phyloP scores from a whole-genome alignment of 1,140 invertebrate genomes.

The Drosophila sechellia region DNA sequence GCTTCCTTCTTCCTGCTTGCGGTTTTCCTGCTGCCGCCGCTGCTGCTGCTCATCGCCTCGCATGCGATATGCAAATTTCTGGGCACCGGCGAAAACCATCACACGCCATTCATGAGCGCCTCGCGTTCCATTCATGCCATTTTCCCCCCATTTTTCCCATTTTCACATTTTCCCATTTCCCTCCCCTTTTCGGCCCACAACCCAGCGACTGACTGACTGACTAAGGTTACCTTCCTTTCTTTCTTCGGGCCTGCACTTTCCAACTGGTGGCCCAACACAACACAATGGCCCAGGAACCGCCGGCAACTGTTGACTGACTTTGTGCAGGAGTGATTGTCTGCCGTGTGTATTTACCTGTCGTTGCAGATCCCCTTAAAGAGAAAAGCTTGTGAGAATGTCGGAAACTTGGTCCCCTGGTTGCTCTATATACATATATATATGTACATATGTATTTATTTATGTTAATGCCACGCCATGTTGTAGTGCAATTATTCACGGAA shows the following conservation, averaged over 20 bases:
- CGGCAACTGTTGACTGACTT: conserved; percentile 50
- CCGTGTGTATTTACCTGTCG: conserved; percentile 48
- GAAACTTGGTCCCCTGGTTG: conserved; percentile 15
- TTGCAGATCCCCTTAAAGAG: not conserved
- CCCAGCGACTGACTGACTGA: conserved; percentile 36
- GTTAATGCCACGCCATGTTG: conserved; percentile 20
- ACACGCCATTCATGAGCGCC: conserved; percentile 56
- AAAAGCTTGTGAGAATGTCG: conserved; percentile 19
- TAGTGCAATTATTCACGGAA: conserved; percentile 12
- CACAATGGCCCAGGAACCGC: conserved; percentile 43
- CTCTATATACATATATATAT: conserved; percentile 8
- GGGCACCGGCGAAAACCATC: conserved; percentile 27
- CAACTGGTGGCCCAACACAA: conserved; percentile 37
- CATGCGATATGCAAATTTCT: conserved; percentile 77
- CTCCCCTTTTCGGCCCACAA: not conserved
- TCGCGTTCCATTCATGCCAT: conserved; percentile 61
- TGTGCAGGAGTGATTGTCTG: conserved; percentile 55
- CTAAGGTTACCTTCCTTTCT: conserved; percentile 62
- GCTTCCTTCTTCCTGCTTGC: conserved; percentile 76
- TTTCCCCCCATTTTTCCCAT: conserved; percentile 22
- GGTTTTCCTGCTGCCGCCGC: conserved; percentile 54
- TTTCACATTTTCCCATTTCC: not conserved
- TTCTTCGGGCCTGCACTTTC: conserved; percentile 54
- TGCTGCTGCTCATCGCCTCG: conserved; percentile 21
- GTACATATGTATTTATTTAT: conserved; percentile 8